phyloP scores from a whole-genome alignment of 2,888 invertebrate species.

The Aspidapion aeneum region DNA sequence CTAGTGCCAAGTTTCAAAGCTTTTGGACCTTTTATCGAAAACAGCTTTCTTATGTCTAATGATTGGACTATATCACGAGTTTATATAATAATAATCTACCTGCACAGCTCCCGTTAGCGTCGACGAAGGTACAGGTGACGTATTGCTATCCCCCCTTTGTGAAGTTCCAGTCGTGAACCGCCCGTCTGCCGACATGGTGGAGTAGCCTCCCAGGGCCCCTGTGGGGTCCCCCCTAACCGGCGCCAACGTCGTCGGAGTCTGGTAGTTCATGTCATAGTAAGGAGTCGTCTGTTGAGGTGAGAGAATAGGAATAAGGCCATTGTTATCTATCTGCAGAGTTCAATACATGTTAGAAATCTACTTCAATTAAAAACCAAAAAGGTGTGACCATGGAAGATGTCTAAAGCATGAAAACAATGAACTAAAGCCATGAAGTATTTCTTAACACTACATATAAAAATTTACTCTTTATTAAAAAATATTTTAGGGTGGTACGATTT shows the following conservation, averaged over 20 bases:
- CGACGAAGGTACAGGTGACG: slow-evolving; percentile 70
- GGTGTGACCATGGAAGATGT: neutral
- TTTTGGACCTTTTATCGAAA: no score
- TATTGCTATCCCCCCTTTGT: slow-evolving; percentile 68
- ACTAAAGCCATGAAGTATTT: no score
- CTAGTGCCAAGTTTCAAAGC: no score
- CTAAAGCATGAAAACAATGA: neutral
- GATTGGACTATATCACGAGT: no score
- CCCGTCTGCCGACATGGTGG: slow-evolving; percentile 60
- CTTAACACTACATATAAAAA: no score
- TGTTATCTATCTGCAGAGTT: neutral
- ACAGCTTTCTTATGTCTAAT: no score
- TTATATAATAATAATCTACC: no score
- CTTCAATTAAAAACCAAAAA: neutral
- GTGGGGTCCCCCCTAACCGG: slow-evolving; percentile 66
- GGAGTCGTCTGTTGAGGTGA: slow-evolving; percentile 48
- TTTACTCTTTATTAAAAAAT: no score
- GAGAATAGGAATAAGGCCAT: slow-evolving; percentile 3
- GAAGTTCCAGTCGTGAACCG: slow-evolving; percentile 52
- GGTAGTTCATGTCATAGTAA: slow-evolving; percentile 73
- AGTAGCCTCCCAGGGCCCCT: slow-evolving; percentile 63
- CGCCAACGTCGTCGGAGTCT: slow-evolving; percentile 67
- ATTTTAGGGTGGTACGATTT: no score
- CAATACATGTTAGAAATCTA: neutral
- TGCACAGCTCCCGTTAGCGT: slow-evolving; percentile 55